Percentiles rank a stretch among this genome's conserved stretches.
These are phyloP conservation scores for Podargus strigoides DNA, from an alignment of 2,797 vertebrate genomes.

Conservation along the genomic window DNA sequence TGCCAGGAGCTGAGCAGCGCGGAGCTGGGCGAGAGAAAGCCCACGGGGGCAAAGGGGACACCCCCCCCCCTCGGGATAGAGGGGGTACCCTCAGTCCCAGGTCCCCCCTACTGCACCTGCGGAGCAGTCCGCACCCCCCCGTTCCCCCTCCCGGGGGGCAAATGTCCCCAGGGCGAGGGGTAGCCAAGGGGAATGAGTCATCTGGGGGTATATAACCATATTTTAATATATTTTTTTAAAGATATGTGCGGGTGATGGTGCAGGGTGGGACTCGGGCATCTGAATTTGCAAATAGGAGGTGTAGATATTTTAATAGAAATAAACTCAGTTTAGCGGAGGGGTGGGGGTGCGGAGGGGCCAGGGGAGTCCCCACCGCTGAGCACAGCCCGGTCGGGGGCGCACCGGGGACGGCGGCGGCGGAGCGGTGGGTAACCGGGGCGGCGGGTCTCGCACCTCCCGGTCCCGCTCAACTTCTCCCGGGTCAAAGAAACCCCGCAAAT, in stretches of 20 bases:
- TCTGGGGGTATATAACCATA: fast-evolving
- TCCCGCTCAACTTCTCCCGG: neutral
- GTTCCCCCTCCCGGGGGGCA: neutral
- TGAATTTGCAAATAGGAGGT: neutral
- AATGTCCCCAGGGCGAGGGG: neutral
- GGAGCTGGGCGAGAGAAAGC: neutral
- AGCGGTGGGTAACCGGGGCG: too few species aligned
- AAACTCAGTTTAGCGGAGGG: neutral
- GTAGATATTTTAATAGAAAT: neutral
- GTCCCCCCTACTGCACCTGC: neutral
- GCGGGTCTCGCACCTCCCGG: neutral
- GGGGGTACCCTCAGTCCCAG: neutral
- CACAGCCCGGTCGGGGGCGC: neutral
- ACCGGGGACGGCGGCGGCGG: fast-evolving
- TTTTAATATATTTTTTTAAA: neutral
- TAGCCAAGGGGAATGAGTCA: neutral
- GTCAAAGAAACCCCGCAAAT: neutral
- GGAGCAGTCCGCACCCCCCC: neutral
- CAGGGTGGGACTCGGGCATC: neutral
- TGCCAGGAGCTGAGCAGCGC: neutral
- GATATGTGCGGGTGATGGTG: fast-evolving
- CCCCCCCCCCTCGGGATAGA: neutral
- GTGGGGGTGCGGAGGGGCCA: neutral
- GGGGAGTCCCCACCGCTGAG: too few species aligned
- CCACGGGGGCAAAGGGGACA: neutral